These are phyloP conservation scores for Anoplopoma fimbria DNA, from an alignment of 2,113 vertebrate species.

Conservation along the genomic window DNA sequence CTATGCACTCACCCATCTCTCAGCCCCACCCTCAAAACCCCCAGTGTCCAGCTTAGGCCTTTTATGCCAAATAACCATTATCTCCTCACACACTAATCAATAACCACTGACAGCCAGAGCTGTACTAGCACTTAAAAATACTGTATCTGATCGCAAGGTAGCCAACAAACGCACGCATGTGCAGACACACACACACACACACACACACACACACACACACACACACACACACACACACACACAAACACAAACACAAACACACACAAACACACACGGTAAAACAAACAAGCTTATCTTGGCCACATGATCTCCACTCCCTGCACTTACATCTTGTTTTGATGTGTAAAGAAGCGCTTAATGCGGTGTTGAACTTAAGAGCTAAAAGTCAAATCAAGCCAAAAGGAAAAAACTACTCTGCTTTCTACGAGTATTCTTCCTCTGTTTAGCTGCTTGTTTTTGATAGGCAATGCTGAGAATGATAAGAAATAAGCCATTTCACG, in stretches of 20 bases:
- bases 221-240: background rate
- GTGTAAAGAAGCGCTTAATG: background rate
- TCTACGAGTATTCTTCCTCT: background rate
- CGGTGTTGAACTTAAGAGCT: constrained; percentile 13
- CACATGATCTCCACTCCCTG: constrained; percentile 8
- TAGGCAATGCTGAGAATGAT: background rate
- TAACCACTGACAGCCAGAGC: constrained; percentile 39
- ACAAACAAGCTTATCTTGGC: constrained; percentile 38
- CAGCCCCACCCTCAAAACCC: constrained; percentile 6
- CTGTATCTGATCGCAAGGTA: constrained; percentile 17
- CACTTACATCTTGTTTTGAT: constrained; percentile 10
- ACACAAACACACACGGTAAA: background rate
- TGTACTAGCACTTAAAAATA: too few relatives aligned
- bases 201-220: constrained; percentile 1
- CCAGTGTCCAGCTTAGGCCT: constrained; percentile 20
- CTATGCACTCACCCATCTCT: constrained; percentile 15
- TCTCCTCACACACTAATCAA: constrained; percentile 38
- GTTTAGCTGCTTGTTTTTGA: background rate
- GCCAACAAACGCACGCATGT: constrained; percentile 7
- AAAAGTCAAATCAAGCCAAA: constrained; percentile 25
- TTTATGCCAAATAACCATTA: constrained; percentile 50
- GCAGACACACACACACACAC: background rate
- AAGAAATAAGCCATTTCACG: background rate
- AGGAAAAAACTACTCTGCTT: background rate
- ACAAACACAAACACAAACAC: constrained; percentile 9